Conservation (phyloP, 2,797 vertebrate species). For the Protonibea diacanthus region DNA sequence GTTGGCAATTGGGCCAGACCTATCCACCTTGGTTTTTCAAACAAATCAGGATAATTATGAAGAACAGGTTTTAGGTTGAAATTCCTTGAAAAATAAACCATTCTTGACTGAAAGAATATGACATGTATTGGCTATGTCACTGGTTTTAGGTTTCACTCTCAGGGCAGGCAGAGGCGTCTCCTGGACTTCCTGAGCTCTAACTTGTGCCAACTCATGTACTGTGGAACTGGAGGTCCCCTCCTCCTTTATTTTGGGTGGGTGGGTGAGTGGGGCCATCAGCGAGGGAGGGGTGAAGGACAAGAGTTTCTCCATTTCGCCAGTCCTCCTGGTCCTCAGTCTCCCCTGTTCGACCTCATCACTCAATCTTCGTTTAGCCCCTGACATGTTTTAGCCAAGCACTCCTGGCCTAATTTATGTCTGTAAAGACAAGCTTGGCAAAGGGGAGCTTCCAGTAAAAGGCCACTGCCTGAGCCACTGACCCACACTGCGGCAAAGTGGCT, state of each 20-base stretch:
- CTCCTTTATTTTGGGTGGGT: slow-evolving; percentile 61
- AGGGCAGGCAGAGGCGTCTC: slow-evolving; percentile 85
- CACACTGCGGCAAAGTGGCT: slow-evolving; percentile 76
- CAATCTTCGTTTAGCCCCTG: slow-evolving; percentile 86
- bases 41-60: slow-evolving; percentile 88
- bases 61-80: slow-evolving; percentile 87
- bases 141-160: slow-evolving; percentile 86
- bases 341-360: slow-evolving; percentile 83
- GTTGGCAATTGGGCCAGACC: slow-evolving; percentile 77
- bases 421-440: slow-evolving; percentile 80
- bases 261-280: slow-evolving; percentile 31
- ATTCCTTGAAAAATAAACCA: slow-evolving; percentile 88
- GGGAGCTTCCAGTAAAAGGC: slow-evolving; percentile 81
- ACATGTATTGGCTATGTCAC: slow-evolving; percentile 88
- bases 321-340: slow-evolving; percentile 76
- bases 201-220: slow-evolving; percentile 85
- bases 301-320: slow-evolving; percentile 69
- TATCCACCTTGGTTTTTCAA: slow-evolving; percentile 83
- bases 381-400: slow-evolving; percentile 84
- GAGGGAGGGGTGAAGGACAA: slow-evolving; percentile 68
- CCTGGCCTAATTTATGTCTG: slow-evolving; percentile 82
- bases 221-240: slow-evolving; percentile 65
- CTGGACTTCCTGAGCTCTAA: slow-evolving; percentile 86
- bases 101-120: slow-evolving; percentile 85
- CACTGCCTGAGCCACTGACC: slow-evolving; percentile 77